phyloP scores from a whole-genome alignment of 2,797 vertebrate species.

The Acipenser transmontanus region DNA sequence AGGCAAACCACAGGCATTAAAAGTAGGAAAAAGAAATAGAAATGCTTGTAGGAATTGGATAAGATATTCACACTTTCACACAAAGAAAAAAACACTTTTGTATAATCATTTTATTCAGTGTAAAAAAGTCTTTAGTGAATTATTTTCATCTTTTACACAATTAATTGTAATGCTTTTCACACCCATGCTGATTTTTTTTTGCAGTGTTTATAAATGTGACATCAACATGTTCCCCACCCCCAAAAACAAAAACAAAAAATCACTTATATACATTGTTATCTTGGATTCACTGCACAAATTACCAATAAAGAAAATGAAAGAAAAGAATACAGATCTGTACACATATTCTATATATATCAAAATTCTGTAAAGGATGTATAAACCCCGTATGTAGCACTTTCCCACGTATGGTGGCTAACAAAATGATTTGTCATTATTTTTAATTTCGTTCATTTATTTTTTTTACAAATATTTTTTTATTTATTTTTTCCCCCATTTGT shows the following conservation, averaged over 20 bases:
- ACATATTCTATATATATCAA: slow-evolving; percentile 82
- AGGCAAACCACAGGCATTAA: too few relatives aligned
- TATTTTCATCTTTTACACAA: slow-evolving; percentile 76
- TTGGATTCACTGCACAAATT: slow-evolving; percentile 79
- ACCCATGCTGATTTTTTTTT: slow-evolving; percentile 87
- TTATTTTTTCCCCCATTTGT: slow-evolving; percentile 59
- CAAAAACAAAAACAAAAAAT: slow-evolving; percentile 41
- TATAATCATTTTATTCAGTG: slow-evolving; percentile 84
- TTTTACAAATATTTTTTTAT: slow-evolving; percentile 31
- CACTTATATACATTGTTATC: slow-evolving; percentile 35
- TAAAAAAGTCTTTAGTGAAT: slow-evolving; percentile 91
- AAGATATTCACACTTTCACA: not conserved
- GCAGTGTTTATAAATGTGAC: slow-evolving; percentile 84
- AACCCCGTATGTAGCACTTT: slow-evolving; percentile 69
- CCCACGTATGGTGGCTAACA: slow-evolving; percentile 64
- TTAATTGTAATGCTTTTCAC: slow-evolving; percentile 89
- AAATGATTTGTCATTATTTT: slow-evolving; percentile 55
- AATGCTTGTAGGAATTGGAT: not conserved
- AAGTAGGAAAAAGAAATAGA: too few relatives aligned
- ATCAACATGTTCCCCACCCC: slow-evolving; percentile 34
- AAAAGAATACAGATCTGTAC: slow-evolving; percentile 88
- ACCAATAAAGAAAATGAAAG: slow-evolving; percentile 80
- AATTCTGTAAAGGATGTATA: slow-evolving; percentile 75
- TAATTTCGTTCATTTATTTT: slow-evolving; percentile 48
- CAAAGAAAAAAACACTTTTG: slow-evolving; percentile 19